Evolutionary conservation across 2,113 vertebrate species (phyloP).

Genomic region (Charina bottae): DNA sequence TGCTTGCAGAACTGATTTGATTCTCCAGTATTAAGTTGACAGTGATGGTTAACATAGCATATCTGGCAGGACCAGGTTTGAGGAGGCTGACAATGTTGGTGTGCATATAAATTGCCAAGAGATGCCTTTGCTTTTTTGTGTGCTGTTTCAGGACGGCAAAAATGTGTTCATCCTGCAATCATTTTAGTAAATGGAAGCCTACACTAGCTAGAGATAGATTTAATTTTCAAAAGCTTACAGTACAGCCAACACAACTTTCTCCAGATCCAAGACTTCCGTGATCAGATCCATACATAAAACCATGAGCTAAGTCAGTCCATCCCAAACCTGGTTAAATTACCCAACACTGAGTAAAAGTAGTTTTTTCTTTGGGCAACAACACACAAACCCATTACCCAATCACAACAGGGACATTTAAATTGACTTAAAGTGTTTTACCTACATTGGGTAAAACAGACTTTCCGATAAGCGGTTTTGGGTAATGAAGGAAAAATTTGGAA

Average conservation of each 20-base stretch:
- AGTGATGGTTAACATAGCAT: conserved; percentile 56
- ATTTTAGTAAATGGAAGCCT: conserved; percentile 45
- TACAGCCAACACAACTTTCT: conserved; percentile 40
- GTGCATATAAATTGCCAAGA: conserved; percentile 61
- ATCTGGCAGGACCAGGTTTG: conserved; percentile 52
- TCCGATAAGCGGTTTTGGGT: too few relatives aligned
- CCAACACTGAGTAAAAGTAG: too few relatives aligned
- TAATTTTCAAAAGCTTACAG: conserved; percentile 52
- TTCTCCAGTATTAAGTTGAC: conserved; percentile 58
- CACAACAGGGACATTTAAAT: too few relatives aligned
- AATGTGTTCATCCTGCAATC: conserved; percentile 41
- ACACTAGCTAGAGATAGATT: conserved; percentile 52
- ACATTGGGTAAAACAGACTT: too few relatives aligned
- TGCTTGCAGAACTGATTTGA: conserved; percentile 57
- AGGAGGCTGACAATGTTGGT: conserved; percentile 37
- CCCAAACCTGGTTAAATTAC: too few relatives aligned
- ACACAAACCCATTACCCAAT: too few relatives aligned
- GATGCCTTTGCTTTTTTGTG: conserved; percentile 35
- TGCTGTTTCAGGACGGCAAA: conserved; percentile 40
- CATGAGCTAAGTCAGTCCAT: conserved; percentile 59
- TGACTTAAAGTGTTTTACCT: too few relatives aligned
- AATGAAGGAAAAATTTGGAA: too few relatives aligned
- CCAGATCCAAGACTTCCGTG: conserved; percentile 48
- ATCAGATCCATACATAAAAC: conserved; percentile 46
- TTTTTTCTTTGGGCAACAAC: too few relatives aligned